Evolutionary conservation across 2,888 invertebrate species (phyloP).

Genomic region (Apamea anceps): DNA sequence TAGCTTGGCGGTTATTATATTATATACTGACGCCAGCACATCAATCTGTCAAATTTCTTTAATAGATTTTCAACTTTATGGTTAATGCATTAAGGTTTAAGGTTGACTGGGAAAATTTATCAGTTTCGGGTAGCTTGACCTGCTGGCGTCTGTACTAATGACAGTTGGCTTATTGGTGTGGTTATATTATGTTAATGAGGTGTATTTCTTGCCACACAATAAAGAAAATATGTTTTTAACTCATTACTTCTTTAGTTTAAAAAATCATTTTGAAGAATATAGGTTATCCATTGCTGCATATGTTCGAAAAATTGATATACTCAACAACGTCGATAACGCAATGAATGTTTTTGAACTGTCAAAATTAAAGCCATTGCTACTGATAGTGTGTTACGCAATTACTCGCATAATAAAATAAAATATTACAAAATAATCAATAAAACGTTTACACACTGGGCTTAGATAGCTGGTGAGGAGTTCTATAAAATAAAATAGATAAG

Average conservation of each 20-base stretch:
- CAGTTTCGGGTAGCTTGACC: no score
- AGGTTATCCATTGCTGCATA: neutral
- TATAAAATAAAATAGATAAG: slow-evolving; percentile 28
- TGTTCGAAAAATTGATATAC: neutral
- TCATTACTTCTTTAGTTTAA: neutral
- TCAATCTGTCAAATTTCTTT: no score
- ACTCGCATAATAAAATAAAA: neutral
- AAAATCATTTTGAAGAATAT: neutral
- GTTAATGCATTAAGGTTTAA: no score
- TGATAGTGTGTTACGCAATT: neutral
- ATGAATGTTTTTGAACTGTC: neutral
- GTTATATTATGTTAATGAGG: neutral
- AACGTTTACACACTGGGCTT: neutral
- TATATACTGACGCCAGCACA: no score
- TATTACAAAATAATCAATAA: neutral
- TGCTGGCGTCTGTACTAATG: no score
- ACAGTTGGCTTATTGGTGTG: neutral
- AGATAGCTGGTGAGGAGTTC: neutral
- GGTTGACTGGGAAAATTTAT: no score
- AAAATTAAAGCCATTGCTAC: neutral
- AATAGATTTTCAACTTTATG: no score
- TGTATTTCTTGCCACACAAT: neutral
- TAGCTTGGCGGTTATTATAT: neutral
- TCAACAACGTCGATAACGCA: neutral
- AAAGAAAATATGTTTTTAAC: neutral